Conservation (phyloP, 2,113 vertebrate species). For the Drymodes brunneopygia region DNA sequence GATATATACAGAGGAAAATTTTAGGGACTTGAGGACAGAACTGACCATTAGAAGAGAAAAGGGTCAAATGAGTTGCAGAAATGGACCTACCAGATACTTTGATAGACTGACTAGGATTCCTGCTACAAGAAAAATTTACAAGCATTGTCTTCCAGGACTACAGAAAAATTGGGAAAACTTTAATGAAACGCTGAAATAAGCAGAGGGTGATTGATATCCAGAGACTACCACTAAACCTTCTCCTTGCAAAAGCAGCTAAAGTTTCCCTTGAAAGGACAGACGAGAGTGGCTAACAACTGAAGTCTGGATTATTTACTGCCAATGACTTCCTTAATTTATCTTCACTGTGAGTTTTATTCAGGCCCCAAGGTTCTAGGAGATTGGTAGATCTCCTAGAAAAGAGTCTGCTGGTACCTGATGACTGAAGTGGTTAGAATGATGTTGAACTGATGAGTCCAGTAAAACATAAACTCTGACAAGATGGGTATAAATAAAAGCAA, state of each 20-base stretch:
- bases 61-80: background rate
- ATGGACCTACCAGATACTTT: background rate
- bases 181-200: constrained; percentile 4
- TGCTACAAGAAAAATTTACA: background rate
- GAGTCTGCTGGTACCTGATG: background rate
- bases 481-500: background rate
- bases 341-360: background rate
- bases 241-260: background rate
- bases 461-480: background rate
- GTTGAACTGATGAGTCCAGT: background rate
- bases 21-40: background rate
- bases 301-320: background rate
- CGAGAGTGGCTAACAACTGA: background rate
- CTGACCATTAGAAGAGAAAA: background rate
- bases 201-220: background rate
- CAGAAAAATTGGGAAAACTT: background rate
- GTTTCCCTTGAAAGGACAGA: background rate
- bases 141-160: background rate
- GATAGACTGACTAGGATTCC: background rate
- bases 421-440: background rate
- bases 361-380: background rate
- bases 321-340: background rate
- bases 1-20: background rate
- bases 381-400: background rate
- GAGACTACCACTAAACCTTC: background rate